Evolutionary conservation across 1,140 invertebrate species (phyloP).

Genomic region (Hyles vespertilio): DNA sequence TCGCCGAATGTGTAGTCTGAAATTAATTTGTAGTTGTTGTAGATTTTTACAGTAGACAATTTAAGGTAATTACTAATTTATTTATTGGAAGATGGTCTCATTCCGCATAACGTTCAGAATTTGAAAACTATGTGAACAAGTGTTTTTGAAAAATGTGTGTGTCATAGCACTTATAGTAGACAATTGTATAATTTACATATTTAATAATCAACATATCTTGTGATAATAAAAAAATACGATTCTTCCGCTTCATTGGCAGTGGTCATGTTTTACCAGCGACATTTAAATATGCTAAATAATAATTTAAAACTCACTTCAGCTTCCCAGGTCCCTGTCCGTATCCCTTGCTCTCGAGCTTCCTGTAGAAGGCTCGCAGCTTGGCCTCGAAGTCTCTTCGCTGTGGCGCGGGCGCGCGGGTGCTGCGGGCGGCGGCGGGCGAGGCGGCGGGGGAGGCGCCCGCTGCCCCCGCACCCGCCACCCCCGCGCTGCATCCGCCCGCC

Average conservation of each 20-base stretch:
- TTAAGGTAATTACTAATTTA: too few species aligned
- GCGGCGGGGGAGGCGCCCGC: constrained; percentile 82
- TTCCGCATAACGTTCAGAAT: too few species aligned
- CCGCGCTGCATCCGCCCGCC: constrained; percentile 77
- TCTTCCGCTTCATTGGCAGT: too few species aligned
- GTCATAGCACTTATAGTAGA: too few species aligned
- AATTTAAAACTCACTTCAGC: constrained; percentile 86
- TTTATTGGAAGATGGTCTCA: too few species aligned
- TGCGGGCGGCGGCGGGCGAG: constrained; percentile 85
- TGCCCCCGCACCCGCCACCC: constrained; percentile 45
- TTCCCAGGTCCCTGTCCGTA: constrained; percentile 97
- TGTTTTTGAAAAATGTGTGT: background rate
- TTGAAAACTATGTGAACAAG: too few species aligned
- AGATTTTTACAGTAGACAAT: background rate
- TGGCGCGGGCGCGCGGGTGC: constrained; percentile 88
- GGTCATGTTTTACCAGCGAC: too few species aligned
- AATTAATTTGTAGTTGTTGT: constrained; percentile 16
- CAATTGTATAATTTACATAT: too few species aligned
- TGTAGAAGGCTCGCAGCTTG: constrained; percentile 95
- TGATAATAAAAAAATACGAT: too few species aligned
- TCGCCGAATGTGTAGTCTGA: constrained; percentile 92
- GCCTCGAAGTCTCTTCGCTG: constrained; percentile 96
- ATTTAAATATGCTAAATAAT: too few species aligned
- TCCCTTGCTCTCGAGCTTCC: constrained; percentile 96
- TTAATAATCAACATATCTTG: too few species aligned